Evolutionary conservation across 1,140 invertebrate genomes (phyloP).

Genomic region (Anoplolepis gracilipes): DNA sequence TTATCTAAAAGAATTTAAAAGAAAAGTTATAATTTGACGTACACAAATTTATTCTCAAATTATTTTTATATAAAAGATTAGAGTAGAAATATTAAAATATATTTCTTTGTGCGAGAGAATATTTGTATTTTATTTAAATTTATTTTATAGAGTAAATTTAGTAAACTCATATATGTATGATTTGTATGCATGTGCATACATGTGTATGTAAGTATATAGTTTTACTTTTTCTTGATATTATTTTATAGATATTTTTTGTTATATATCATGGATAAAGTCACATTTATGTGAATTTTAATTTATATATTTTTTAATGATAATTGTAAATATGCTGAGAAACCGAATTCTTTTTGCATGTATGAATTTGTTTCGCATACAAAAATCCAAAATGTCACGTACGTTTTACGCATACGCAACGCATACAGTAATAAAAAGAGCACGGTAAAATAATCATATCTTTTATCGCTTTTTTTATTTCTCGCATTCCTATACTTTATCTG

Average conservation of each 20-base stretch:
- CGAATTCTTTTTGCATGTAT: neutral
- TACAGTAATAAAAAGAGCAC: neutral
- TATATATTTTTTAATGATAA: neutral
- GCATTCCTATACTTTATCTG: neutral
- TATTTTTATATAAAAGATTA: neutral
- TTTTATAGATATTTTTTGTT: neutral
- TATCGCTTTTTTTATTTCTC: neutral
- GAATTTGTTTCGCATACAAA: neutral
- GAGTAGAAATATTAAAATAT: neutral
- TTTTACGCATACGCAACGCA: too few species aligned
- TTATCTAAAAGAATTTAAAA: slow-evolving; percentile 20
- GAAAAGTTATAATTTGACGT: too few species aligned
- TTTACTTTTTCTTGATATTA: neutral
- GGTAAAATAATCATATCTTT: slow-evolving; percentile 17
- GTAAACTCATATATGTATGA: neutral
- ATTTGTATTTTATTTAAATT: slow-evolving; percentile 12
- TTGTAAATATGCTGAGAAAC: neutral
- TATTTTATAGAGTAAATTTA: neutral
- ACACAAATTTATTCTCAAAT: neutral
- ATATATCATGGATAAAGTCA: neutral
- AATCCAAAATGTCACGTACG: slow-evolving; percentile 7
- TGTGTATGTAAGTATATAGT: too few species aligned
- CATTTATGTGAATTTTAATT: neutral
- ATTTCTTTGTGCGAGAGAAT: neutral
- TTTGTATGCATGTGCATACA: neutral